phyloP scores from a whole-genome alignment of 2,888 invertebrate genomes.

The Microchrysa polita region DNA sequence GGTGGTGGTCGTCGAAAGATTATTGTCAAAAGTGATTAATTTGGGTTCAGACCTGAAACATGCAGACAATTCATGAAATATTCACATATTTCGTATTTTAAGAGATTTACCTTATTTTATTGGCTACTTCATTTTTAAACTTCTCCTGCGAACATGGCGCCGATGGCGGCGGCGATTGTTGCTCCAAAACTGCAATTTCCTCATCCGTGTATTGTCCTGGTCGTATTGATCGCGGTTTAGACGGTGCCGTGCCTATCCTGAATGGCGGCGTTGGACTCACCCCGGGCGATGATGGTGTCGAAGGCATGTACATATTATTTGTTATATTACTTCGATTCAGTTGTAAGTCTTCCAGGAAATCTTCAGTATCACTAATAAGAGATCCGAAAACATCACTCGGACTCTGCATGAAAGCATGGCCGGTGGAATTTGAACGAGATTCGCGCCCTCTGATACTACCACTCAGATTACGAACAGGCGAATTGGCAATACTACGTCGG shows the following conservation, averaged over 20 bases:
- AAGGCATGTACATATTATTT: slow-evolving; percentile 54
- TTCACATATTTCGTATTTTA: slow-evolving; percentile 1
- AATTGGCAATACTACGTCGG: slow-evolving; percentile 79
- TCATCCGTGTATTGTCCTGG: slow-evolving; percentile 62
- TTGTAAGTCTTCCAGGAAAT: slow-evolving; percentile 66
- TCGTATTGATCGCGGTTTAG: slow-evolving; percentile 59
- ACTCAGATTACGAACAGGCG: slow-evolving; percentile 70
- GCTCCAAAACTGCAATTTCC: slow-evolving; percentile 61
- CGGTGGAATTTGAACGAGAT: slow-evolving; percentile 76
- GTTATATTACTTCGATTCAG: slow-evolving; percentile 57
- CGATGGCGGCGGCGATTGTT: slow-evolving; percentile 64
- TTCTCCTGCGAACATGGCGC: slow-evolving; percentile 61
- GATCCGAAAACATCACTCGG: slow-evolving; percentile 70
- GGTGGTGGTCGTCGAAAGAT: slow-evolving; percentile 57
- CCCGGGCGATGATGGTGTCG: slow-evolving; percentile 58
- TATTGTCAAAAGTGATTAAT: slow-evolving; percentile 52
- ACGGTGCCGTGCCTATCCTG: slow-evolving; percentile 68
- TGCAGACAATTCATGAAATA: background rate
- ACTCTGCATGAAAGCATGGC: slow-evolving; percentile 68
- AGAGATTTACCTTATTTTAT: slow-evolving; percentile 19
- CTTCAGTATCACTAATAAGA: slow-evolving; percentile 68
- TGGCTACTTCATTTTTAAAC: background rate
- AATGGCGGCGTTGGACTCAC: slow-evolving; percentile 69
- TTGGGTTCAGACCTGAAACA: slow-evolving; percentile 49
- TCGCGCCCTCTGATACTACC: slow-evolving; percentile 65